Percentiles rank a stretch among this genome's conserved stretches.
These are phyloP conservation scores for Picus viridis DNA, from an alignment of 2,797 vertebrate species.

Conservation along the genomic window DNA sequence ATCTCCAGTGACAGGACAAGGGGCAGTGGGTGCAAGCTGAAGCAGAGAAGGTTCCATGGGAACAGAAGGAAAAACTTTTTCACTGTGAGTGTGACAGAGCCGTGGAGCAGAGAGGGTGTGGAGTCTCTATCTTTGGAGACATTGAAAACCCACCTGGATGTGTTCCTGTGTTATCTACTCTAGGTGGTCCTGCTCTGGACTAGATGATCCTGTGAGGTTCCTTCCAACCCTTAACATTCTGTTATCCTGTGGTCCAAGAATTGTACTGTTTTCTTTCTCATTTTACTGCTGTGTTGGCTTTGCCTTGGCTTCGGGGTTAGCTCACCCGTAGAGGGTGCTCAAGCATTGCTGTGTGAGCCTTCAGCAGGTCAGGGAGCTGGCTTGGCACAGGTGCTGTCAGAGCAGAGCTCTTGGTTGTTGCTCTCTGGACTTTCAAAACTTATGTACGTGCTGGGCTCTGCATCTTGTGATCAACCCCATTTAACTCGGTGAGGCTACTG, in stretches of 20 bases:
- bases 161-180: too few relatives aligned
- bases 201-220: too few relatives aligned
- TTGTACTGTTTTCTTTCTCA: neutral
- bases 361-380: neutral
- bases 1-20: too few relatives aligned
- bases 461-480: rapidly evolving
- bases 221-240: too few relatives aligned
- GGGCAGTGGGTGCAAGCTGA: too few relatives aligned
- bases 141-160: too few relatives aligned
- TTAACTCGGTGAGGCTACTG: neutral
- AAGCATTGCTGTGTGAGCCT: slow-evolving; percentile 9
- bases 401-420: rapidly evolving
- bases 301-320: neutral
- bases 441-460: neutral
- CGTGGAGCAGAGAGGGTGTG: too few relatives aligned
- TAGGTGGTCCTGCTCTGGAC: too few relatives aligned
- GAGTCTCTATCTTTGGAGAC: too few relatives aligned
- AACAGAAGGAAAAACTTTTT: too few relatives aligned
- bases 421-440: neutral
- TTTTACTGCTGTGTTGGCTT: neutral
- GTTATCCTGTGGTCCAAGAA: neutral
- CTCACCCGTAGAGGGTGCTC: slow-evolving; percentile 76
- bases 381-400: neutral
- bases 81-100: too few relatives aligned
- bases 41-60: too few relatives aligned